Conservation (phyloP, 2,113 vertebrate species). For the Ibidorhyncha struthersii region DNA sequence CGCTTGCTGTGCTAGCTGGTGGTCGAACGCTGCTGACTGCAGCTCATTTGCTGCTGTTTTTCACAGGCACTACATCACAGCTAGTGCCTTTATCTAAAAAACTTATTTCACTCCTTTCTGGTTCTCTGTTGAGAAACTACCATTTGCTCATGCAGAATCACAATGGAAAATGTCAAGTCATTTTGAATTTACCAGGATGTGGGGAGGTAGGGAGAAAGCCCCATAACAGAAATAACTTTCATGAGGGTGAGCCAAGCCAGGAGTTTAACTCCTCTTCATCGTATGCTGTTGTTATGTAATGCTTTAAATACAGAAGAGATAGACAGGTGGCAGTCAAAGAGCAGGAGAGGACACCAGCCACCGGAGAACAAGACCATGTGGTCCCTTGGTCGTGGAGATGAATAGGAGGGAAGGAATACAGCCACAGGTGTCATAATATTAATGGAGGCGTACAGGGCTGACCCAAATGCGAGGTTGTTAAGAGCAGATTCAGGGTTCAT, state of each 20-base stretch:
- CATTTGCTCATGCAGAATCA: neutral
- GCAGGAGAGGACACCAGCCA: constrained; percentile 24
- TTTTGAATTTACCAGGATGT: constrained; percentile 15
- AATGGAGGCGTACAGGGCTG: rapidly evolving
- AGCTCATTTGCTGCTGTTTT: neutral
- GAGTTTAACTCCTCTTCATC: constrained; percentile 58
- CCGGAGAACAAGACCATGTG: neutral
- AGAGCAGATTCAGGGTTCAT: neutral
- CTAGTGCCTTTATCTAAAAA: neutral
- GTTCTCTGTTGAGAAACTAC: neutral
- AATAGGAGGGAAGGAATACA: neutral
- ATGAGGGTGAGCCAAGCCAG: constrained; percentile 40
- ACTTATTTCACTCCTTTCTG: neutral
- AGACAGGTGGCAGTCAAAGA: constrained; percentile 38
- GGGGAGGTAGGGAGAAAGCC: constrained; percentile 11
- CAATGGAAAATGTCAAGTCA: constrained; percentile 35
- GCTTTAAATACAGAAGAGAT: constrained; percentile 10
- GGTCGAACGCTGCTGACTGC: neutral
- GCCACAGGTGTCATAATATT: neutral
- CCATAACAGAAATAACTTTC: constrained; percentile 41
- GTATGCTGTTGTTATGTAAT: constrained; percentile 38
- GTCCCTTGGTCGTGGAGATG: neutral
- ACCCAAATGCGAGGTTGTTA: neutral
- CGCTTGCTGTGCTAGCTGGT: neutral
- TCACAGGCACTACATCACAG: neutral